These are phyloP conservation scores for Pseudorhiza aurosa DNA, from an alignment of 30 jellyfish, hydroid and myxozoan genomes.

Conservation along the genomic window DNA sequence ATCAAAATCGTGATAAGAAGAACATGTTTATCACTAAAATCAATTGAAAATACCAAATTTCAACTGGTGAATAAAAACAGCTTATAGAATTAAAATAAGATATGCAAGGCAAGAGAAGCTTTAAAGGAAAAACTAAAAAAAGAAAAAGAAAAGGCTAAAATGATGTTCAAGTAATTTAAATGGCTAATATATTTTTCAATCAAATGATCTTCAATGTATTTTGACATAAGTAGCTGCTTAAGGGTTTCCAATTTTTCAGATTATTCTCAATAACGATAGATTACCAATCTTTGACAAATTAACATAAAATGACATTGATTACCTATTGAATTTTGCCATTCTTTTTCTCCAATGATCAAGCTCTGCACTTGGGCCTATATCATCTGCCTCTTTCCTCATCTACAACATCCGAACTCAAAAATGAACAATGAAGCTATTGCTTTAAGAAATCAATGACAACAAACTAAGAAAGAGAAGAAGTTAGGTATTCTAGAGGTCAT, in stretches of 20 bases:
- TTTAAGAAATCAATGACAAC: neutral
- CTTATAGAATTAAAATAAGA: too few relatives aligned
- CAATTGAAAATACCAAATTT: neutral
- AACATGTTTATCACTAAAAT: neutral
- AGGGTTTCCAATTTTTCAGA: too few relatives aligned
- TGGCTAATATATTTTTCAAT: neutral
- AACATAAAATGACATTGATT: neutral
- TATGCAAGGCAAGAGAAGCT: too few relatives aligned
- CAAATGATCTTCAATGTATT: too few relatives aligned
- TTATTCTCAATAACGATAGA: neutral
- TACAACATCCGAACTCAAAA: neutral
- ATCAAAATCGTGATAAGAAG: neutral
- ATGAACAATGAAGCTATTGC: too few relatives aligned
- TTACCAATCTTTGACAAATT: too few relatives aligned
- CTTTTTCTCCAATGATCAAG: slow-evolving; percentile 86
- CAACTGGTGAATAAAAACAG: neutral
- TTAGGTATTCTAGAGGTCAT: neutral
- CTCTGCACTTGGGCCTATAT: slow-evolving; percentile 92
- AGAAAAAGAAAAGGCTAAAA: neutral
- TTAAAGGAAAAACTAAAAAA: neutral
- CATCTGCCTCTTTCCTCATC: slow-evolving; percentile 93
- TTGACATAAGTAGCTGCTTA: too few relatives aligned
- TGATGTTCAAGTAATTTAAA: neutral
- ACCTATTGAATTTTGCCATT: slow-evolving; percentile 89
- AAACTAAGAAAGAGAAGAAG: neutral